Base-by-base conservation (phyloP, 2,113 vertebrate genomes). In the Indicator maculatus region DNA sequence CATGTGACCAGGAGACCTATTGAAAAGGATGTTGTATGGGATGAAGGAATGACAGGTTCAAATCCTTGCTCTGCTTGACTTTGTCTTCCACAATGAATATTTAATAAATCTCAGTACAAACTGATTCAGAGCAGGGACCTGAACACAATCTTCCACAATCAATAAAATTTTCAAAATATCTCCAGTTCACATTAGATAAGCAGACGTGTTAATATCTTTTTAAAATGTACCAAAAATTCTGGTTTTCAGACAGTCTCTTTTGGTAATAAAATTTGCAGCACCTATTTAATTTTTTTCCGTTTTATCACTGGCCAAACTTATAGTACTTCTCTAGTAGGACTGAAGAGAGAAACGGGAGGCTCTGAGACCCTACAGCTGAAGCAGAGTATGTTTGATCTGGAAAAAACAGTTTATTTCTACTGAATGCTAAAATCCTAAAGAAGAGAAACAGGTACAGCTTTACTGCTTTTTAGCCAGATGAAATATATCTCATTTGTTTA, bases 401-500 rank as follows among this genome's bases (percentile, higher is more conserved):
- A 26, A 64, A 85, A 85, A 67, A 4, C 3, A 31, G 3, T 66
- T 33, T 74, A 52, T 63, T 83, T 19, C 24, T 80, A 55, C 47
- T 44, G 19, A 94, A 78, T n/a, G 11, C 8, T 50, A 84, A 81
- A 92, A 90, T 36, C 28, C 36, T 27, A 83, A 19, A 60, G 28
- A 47, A 80, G 23, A 75, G 33, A 80, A 89, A 36, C 7, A 77
- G 18, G 16, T 60, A 64, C 10, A 31, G 0, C 1, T 77, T 16
- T 78, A 78, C 72, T 21, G 26, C 4, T 60, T 81, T 91, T 90
- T 88, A 77, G 3, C 14, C 36, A 66, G 24, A 13, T 64, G 28
- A 96, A 86, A 61, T 72, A 84, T 72, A 84, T 65, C n/a, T 53
- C 17, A 16, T 60, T 88, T 88, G 31, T 86, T 86, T 92, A 84